Conservation (phyloP, 1,140 invertebrate genomes). For the Latrodectus geometricus region DNA sequence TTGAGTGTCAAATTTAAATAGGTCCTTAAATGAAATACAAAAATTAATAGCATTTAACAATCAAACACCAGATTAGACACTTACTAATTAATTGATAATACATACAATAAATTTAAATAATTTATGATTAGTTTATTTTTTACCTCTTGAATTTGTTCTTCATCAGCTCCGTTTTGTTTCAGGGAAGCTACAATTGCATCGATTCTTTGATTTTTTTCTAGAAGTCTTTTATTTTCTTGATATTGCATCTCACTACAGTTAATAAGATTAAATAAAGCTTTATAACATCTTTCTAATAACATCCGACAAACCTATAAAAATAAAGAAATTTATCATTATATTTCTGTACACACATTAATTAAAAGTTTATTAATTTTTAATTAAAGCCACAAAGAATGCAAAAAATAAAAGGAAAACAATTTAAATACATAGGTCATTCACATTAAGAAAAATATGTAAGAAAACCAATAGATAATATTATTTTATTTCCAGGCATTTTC, state of each 20-base stretch:
- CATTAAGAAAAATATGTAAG: neutral
- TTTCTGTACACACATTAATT: neutral
- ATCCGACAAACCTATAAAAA: constrained; percentile 77
- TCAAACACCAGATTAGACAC: neutral
- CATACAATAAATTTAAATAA: neutral
- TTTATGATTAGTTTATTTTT: constrained; percentile 60
- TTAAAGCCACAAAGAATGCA: neutral
- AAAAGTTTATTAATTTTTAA: neutral
- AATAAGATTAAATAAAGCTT: constrained; percentile 80
- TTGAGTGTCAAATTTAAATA: no score
- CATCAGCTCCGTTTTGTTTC: constrained; percentile 79
- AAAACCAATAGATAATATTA: neutral
- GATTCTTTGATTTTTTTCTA: constrained; percentile 86
- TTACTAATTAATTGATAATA: constrained; percentile 26
- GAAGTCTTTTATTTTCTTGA: constrained; percentile 77
- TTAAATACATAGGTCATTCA: neutral
- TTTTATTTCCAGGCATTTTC: no score
- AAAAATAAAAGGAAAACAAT: neutral
- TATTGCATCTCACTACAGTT: constrained; percentile 75
- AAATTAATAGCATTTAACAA: neutral
- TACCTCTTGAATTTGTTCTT: constrained; percentile 82
- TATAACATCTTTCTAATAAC: constrained; percentile 80
- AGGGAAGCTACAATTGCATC: constrained; percentile 82
- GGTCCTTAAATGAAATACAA: no score
- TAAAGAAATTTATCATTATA: constrained; percentile 67